phyloP scores from a whole-genome alignment of 2,113 vertebrate genomes.

The Phrynocephalus versicolor region DNA sequence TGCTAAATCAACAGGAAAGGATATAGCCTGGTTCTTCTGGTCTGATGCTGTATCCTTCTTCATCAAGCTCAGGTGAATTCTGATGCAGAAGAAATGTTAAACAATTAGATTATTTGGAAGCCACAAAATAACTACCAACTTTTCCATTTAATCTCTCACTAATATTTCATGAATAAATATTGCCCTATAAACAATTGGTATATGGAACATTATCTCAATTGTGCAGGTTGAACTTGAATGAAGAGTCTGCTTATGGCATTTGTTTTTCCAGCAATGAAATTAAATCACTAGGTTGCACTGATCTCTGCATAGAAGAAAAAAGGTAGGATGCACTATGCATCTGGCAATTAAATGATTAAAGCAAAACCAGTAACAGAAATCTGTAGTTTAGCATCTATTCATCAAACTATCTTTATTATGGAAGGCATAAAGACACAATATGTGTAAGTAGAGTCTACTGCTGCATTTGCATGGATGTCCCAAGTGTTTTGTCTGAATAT shows the following conservation, averaged over 20 bases:
- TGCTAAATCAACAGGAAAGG: constrained; percentile 72
- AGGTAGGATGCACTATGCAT: background rate
- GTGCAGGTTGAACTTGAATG: background rate
- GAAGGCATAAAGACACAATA: background rate
- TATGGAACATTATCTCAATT: background rate
- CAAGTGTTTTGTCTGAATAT: background rate
- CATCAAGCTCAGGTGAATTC: constrained; percentile 95
- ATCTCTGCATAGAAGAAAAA: background rate
- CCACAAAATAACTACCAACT: background rate
- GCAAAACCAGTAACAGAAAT: background rate
- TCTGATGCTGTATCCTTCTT: constrained; percentile 95
- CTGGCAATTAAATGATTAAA: background rate
- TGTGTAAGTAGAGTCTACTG: no score
- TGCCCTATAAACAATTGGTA: no score
- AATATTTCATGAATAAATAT: background rate
- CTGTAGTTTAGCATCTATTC: background rate
- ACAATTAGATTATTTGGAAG: background rate
- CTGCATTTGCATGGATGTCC: background rate
- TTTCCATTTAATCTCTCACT: background rate
- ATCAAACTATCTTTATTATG: background rate
- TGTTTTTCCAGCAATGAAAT: background rate
- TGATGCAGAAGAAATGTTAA: constrained; percentile 58
- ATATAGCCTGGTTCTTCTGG: constrained; percentile 94
- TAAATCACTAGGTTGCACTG: background rate
- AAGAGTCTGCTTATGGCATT: background rate